Base-by-base conservation (phyloP, 2,888 invertebrate genomes). In the Chalcosyrphus nemorum region DNA sequence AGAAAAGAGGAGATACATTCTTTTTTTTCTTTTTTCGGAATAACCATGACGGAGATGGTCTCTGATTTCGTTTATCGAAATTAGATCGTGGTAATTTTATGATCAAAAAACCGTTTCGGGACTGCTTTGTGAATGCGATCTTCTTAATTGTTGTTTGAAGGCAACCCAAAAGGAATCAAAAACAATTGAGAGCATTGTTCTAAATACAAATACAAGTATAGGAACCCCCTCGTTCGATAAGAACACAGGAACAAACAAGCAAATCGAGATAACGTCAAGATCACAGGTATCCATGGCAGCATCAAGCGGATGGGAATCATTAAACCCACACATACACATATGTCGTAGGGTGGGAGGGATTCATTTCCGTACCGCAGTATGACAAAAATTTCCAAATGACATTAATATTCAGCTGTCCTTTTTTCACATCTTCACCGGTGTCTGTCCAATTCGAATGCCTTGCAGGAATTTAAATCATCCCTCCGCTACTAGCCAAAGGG, bases 21-120 rank as follows among this genome's bases (percentile, higher is more conserved):
- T 45, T 66, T 54, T 19, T 19, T 27, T 9, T 9, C 32, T 24
- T 24, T 24, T 4, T 2, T 4, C 63, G 63, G 74, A 65, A 29
- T 65, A 63, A 72, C 78, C 82, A 78, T 82, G 82, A 82, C 82
- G 61, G 80, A 63, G 54, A 84, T 80, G 80, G 75, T 84, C 52
- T 65, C 74, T 80, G 80, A 45, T 75, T 78, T 78, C 72, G 65
- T 47, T 84, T 74, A 84, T 74, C 74, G 68, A 74, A 74, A 70
- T 65, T 56, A 80, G 70, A 84, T 84, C 80, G 57, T 68, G 47
- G 74, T 70, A 74, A 68, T 68, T 84, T 75, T 21, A 61, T 54
- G 54, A 77, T 70, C 70, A 61, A 70, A 47, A 54, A 29, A 38
- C 70, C 52, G 45, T 77, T 68, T 59, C 61, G 41, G 32, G 45